phyloP scores from a whole-genome alignment of 1,140 invertebrate genomes.

The Leptoteleia sp. region DNA sequence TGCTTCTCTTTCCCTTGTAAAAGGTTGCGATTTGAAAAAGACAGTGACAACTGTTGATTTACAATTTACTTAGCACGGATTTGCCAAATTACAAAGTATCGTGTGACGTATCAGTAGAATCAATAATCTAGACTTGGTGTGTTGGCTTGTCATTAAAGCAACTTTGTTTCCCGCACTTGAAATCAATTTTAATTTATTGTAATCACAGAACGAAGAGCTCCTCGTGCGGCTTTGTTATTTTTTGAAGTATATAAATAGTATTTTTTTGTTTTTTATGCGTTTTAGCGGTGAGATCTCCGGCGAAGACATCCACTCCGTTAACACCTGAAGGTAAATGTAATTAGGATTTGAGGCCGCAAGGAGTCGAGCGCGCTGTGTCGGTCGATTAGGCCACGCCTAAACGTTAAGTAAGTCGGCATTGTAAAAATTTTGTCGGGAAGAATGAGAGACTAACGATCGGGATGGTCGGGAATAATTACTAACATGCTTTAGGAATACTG shows the following conservation, averaged over 20 bases:
- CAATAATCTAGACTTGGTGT: neutral
- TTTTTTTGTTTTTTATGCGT: slow-evolving; percentile 79
- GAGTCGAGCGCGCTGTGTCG: slow-evolving; percentile 79
- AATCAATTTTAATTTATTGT: slow-evolving; percentile 14
- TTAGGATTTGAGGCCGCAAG: slow-evolving; percentile 82
- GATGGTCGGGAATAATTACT: slow-evolving; percentile 68
- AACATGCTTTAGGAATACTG: slow-evolving; percentile 54
- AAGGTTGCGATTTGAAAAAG: too few species aligned
- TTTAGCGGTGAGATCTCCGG: slow-evolving; percentile 81
- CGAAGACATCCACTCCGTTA: slow-evolving; percentile 80
- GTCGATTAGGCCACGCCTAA: slow-evolving; percentile 80
- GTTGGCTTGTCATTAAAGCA: slow-evolving; percentile 9
- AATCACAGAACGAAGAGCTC: slow-evolving; percentile 45
- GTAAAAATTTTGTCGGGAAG: slow-evolving; percentile 77
- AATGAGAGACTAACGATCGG: slow-evolving; percentile 73
- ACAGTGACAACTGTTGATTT: too few species aligned
- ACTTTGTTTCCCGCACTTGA: slow-evolving; percentile 30
- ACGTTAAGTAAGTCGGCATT: slow-evolving; percentile 81
- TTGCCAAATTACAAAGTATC: too few species aligned
- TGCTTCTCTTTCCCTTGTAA: too few species aligned
- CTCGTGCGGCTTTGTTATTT: slow-evolving; percentile 62
- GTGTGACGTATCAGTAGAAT: neutral
- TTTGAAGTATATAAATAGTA: slow-evolving; percentile 69
- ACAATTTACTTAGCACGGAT: too few species aligned
- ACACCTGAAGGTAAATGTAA: slow-evolving; percentile 82